Conservation (phyloP, 2,797 vertebrate species). For the Sebastes ruberrimus region DNA sequence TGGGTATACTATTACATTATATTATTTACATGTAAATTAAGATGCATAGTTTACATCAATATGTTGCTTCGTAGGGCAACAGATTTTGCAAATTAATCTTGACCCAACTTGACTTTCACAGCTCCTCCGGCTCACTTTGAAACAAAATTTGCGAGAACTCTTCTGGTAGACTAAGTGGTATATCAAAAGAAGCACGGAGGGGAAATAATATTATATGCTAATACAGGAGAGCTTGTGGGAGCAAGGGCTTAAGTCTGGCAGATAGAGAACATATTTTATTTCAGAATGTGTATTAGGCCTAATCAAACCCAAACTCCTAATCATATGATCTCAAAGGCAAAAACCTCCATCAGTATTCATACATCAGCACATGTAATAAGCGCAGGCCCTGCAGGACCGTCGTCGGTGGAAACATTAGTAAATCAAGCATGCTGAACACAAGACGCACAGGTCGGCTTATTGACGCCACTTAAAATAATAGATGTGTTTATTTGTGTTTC, state of each 20-base stretch:
- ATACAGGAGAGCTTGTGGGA: slow-evolving; percentile 50
- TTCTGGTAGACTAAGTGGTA: slow-evolving; percentile 33
- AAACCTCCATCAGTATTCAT: slow-evolving; percentile 33
- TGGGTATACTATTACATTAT: not conserved
- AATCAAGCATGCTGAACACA: slow-evolving; percentile 49
- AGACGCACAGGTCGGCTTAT: slow-evolving; percentile 50
- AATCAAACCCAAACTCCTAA: slow-evolving; percentile 54
- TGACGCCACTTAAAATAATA: slow-evolving; percentile 66
- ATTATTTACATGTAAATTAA: slow-evolving; percentile 39
- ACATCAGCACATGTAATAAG: slow-evolving; percentile 27
- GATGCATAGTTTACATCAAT: slow-evolving; percentile 6
- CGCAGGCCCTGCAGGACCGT: slow-evolving; percentile 14
- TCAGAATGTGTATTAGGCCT: slow-evolving; percentile 31
- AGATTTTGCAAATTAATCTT: slow-evolving; percentile 28
- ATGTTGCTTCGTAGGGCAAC: not conserved
- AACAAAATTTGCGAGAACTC: slow-evolving; percentile 23
- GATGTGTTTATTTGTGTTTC: slow-evolving; percentile 51
- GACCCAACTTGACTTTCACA: slow-evolving; percentile 14
- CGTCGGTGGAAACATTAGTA: slow-evolving; percentile 38
- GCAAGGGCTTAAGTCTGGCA: slow-evolving; percentile 35
- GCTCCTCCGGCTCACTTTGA: slow-evolving; percentile 14
- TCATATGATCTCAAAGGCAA: slow-evolving; percentile 47
- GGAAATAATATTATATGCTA: slow-evolving; percentile 58
- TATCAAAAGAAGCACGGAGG: slow-evolving; percentile 46
- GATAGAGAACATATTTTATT: slow-evolving; percentile 43